Base-by-base conservation (phyloP, 1,140 invertebrate species). In the Saccostrea glomerata region DNA sequence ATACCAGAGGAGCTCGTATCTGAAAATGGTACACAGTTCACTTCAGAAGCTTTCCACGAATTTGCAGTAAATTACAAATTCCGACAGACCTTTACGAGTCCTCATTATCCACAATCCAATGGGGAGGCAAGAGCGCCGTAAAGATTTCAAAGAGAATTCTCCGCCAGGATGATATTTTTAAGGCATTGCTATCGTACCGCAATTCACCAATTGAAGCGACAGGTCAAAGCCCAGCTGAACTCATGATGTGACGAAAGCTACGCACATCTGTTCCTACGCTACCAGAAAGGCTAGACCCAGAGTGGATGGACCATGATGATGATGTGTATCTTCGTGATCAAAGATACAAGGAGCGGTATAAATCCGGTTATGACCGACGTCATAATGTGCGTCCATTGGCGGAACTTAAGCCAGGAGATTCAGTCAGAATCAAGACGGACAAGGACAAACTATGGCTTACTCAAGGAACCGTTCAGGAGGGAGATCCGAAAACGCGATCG, bases 1-100 rank as follows among this genome's bases (percentile, higher is more conserved):
- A 89, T 90, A 40, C 89, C 89, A 25, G 89, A 89, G 36, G 70
- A 88, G 40, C 13, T 89, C 1, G 66, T 90, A 4, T 82, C 85
- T 2, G 82, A 89, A 60, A 89, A 85, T 30, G 85, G 89, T 17
- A 77, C 54, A 0, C 89, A 88, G 40, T 88, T 86, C 66, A 73
- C 17, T 20, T 90, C 84, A 11, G n/a, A 77, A 60, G n/a, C 13
- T 15, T 89, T 87, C 58, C 12, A 82, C 12, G 9, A 66, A 25
- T 89, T 89, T 60, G 86, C 86, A 7, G 25, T 70, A 7, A 11
- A 86, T 15, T 87, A 84, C 25, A 25, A 86, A 40, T 89, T 89
- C 13, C 47, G 36, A 54, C 82, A 84, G n/a, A 86, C 85, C 55
- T 85, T n/a, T n/a, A n/a, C 73, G 5, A 89, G 88, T 86, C 88